Conservation (phyloP, 2,797 vertebrate species). For the Gymnopithys bicolor region DNA sequence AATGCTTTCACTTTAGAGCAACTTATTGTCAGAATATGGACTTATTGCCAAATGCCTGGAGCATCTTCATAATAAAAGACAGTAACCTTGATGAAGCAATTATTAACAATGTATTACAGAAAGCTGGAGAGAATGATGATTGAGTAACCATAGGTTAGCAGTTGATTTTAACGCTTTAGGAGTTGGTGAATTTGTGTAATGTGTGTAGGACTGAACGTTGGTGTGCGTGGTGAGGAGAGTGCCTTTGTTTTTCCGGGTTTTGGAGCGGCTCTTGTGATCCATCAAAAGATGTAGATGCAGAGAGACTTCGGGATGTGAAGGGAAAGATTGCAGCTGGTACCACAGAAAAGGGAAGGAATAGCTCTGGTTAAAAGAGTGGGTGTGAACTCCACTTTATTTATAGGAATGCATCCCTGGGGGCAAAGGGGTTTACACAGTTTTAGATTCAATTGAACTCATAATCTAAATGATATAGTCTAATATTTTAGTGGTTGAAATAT, state of each 20-base stretch:
- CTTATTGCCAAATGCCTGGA: conserved; percentile 80
- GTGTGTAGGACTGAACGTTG: conserved; percentile 59
- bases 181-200: conserved; percentile 68
- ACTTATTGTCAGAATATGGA: conserved; percentile 81
- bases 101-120: conserved; percentile 82
- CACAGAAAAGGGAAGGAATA: conserved; percentile 51
- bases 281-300: conserved; percentile 13
- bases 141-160: conserved; percentile 78
- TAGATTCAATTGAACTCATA: conserved; percentile 72
- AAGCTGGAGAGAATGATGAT: conserved; percentile 79
- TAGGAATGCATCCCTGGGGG: conserved; percentile 65
- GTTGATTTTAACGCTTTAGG: conserved; percentile 80
- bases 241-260: conserved; percentile 72
- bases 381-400: conserved; percentile 78
- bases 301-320: conserved; percentile 22
- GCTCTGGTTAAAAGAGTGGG: conserved; percentile 72
- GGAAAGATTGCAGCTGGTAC: conserved; percentile 67
- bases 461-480: conserved; percentile 70
- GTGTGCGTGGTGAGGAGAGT: conserved; percentile 45
- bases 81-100: conserved; percentile 84
- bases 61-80: conserved; percentile 82
- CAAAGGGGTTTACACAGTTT: conserved; percentile 66
- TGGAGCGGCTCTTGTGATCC: conserved; percentile 68
- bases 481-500: conserved; percentile 73
- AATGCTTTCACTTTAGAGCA: conserved; percentile 73